Conservation (phyloP, 2,888 invertebrate genomes). For the Lithophane leautieri region DNA sequence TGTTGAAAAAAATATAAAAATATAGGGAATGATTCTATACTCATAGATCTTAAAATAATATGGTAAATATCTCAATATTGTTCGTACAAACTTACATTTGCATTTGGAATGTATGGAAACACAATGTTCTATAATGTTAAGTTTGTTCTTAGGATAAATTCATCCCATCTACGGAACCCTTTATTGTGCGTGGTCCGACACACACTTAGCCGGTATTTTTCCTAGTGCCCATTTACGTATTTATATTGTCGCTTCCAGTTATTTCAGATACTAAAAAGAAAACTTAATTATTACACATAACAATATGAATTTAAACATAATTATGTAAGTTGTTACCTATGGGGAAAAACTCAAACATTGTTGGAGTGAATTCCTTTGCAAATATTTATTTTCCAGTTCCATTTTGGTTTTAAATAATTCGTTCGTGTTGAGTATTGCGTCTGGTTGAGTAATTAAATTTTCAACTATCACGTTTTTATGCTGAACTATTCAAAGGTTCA, state of each 20-base stretch:
- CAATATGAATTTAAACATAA: too few species aligned
- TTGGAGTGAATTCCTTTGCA: conserved; percentile 8
- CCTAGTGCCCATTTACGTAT: neutral
- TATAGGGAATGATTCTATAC: too few species aligned
- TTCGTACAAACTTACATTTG: too few species aligned
- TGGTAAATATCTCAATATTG: too few species aligned
- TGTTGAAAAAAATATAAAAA: too few species aligned
- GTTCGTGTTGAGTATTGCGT: neutral
- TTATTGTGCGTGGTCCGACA: too few species aligned
- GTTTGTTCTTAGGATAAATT: too few species aligned
- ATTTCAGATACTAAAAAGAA: conserved; percentile 33
- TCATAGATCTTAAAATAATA: too few species aligned
- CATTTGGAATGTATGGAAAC: too few species aligned
- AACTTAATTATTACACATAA: neutral
- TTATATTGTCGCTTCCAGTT: neutral
- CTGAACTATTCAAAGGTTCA: neutral
- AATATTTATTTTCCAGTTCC: neutral
- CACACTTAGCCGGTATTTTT: neutral
- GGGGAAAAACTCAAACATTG: conserved; percentile 25
- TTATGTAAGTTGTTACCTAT: neutral
- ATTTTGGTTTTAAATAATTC: conserved; percentile 24
- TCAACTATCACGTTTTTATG: neutral
- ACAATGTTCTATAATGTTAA: too few species aligned
- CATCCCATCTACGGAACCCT: too few species aligned
- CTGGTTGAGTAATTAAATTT: neutral